phyloP scores from a whole-genome alignment of 2,113 vertebrate genomes.

The Smithornis capensis region DNA sequence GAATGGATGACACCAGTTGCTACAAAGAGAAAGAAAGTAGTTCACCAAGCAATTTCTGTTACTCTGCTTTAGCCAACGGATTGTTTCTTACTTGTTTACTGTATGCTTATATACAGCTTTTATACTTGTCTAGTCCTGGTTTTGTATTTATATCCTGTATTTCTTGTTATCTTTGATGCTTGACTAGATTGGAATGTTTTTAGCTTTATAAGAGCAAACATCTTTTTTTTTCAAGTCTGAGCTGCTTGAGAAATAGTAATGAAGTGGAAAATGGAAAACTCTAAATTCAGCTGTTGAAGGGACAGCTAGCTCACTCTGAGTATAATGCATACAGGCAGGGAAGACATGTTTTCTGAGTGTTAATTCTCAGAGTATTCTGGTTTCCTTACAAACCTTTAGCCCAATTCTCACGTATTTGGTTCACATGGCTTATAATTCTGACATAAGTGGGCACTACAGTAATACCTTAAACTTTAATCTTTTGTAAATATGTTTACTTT shows the following conservation, averaged over 20 bases:
- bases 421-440: background rate
- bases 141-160: background rate
- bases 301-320: background rate
- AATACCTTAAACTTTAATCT: no score
- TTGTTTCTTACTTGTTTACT: background rate
- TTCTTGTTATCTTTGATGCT: background rate
- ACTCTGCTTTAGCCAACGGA: background rate
- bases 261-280: background rate
- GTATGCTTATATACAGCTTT: background rate
- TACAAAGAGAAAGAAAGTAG: background rate
- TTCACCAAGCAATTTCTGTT: background rate
- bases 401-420: background rate
- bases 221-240: background rate
- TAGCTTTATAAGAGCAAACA: background rate
- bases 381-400: background rate
- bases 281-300: background rate
- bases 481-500: background rate
- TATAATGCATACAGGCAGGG: background rate
- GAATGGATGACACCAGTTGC: background rate
- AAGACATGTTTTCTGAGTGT: background rate
- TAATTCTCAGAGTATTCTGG: background rate
- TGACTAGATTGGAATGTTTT: background rate
- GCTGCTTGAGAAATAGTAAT: background rate
- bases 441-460: no score
- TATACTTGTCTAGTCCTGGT: background rate